phyloP scores from a whole-genome alignment of 2,888 invertebrate species.

The Scotopteryx bipunctaria region DNA sequence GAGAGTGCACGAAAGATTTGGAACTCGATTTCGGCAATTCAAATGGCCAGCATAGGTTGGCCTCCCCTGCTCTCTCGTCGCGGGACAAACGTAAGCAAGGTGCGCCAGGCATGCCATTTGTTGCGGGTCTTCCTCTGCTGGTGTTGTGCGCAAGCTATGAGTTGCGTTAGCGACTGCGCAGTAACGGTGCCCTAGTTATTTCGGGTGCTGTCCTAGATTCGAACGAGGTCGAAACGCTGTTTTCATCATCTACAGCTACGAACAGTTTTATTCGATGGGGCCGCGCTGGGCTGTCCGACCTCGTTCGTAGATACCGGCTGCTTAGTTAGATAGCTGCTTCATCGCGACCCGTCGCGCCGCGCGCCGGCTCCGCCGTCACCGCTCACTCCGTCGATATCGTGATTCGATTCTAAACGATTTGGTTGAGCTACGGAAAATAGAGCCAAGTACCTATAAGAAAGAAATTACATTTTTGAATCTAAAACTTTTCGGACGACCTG shows the following conservation, averaged over 20 bases:
- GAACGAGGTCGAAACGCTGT: slow-evolving; percentile 75
- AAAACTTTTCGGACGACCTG: too few species aligned
- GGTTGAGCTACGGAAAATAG: slow-evolving; percentile 2
- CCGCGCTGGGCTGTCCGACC: slow-evolving; percentile 69
- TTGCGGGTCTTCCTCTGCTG: slow-evolving; percentile 46
- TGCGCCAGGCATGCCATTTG: slow-evolving; percentile 30
- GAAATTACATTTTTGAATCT: too few species aligned
- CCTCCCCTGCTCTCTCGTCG: slow-evolving; percentile 36
- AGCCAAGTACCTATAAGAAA: too few species aligned
- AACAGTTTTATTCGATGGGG: slow-evolving; percentile 71
- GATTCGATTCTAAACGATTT: slow-evolving; percentile 18
- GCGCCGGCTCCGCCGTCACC: slow-evolving; percentile 35
- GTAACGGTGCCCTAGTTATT: slow-evolving; percentile 80
- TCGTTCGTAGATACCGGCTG: slow-evolving; percentile 54
- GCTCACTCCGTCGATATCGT: slow-evolving; percentile 40
- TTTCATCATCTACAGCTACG: slow-evolving; percentile 69
- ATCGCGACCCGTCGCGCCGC: slow-evolving; percentile 32
- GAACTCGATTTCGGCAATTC: slow-evolving; percentile 67
- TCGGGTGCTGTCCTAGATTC: slow-evolving; percentile 77
- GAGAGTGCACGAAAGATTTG: slow-evolving; percentile 51
- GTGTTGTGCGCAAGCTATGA: slow-evolving; percentile 54
- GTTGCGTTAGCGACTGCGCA: slow-evolving; percentile 73
- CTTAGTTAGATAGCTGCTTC: slow-evolving; percentile 49
- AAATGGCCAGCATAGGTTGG: slow-evolving; percentile 43
- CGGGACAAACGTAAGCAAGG: not conserved